These are phyloP conservation scores for Picathartes gymnocephalus DNA, from an alignment of 2,113 vertebrate genomes.

Conservation along the genomic window DNA sequence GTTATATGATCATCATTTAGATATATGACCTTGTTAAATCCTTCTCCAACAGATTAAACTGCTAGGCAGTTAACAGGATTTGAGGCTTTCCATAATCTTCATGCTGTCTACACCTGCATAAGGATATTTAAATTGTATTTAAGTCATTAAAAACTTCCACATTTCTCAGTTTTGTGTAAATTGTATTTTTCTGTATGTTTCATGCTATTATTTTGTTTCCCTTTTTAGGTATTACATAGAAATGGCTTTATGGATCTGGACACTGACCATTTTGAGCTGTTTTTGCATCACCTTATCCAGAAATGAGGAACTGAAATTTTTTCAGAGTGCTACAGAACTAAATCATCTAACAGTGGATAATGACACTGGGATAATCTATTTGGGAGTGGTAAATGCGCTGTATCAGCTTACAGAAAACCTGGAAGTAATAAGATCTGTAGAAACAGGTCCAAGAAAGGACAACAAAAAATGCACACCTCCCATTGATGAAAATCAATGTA, in stretches of 20 bases:
- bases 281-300: constrained; percentile 28
- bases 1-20: not conserved
- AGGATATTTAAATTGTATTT: not conserved
- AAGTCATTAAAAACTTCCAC: not conserved
- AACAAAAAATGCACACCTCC: constrained; percentile 89
- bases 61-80: not conserved
- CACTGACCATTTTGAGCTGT: constrained; percentile 54
- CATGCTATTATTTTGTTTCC: not conserved
- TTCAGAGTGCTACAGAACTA: constrained; percentile 74
- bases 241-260: constrained; percentile 73
- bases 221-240: constrained; percentile 47
- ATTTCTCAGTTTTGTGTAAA: not conserved
- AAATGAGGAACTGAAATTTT: constrained; percentile 52
- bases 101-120: not conserved
- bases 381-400: constrained; percentile 87
- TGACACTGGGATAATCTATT: constrained; percentile 81
- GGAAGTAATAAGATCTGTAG: constrained; percentile 9
- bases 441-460: constrained; percentile 81
- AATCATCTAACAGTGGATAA: constrained; percentile 84
- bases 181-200: not conserved
- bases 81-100: not conserved
- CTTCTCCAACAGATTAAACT: not conserved
- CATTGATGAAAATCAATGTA: constrained; percentile 80
- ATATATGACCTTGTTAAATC: not conserved
- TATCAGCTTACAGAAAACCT: constrained; percentile 82